These are phyloP conservation scores for Loxodonta africana DNA, from an alignment of 2,113 vertebrate species.

Conservation along the genomic window DNA sequence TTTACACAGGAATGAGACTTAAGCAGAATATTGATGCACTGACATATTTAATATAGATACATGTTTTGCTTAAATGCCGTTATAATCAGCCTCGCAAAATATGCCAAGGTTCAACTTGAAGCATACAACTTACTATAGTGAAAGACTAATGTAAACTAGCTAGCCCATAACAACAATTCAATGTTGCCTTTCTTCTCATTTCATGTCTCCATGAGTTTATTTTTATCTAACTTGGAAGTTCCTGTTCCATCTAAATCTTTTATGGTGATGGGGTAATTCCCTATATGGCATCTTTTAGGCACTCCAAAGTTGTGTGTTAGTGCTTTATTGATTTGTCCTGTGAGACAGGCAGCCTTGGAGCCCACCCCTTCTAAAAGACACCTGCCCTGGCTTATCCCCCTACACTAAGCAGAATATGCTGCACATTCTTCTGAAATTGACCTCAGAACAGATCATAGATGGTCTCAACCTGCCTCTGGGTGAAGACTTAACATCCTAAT, in stretches of 20 bases:
- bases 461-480: too few species aligned
- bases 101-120: neutral
- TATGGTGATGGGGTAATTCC: neutral
- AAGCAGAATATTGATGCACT: neutral
- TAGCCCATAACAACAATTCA: neutral
- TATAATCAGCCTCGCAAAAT: neutral
- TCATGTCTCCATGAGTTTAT: neutral
- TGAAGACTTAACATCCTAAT: too few species aligned
- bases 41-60: constrained; percentile 13
- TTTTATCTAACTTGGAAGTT: neutral
- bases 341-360: neutral
- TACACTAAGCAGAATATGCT: too few species aligned
- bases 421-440: too few species aligned
- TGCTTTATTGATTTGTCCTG: constrained; percentile 7
- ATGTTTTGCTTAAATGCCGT: constrained; percentile 28
- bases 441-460: too few species aligned
- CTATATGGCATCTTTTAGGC: neutral
- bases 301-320: neutral
- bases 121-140: neutral
- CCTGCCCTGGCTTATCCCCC: too few species aligned
- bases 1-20: neutral
- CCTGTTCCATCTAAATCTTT: neutral
- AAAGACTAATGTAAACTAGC: neutral
- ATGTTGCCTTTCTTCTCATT: neutral
- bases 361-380: too few species aligned